phyloP scores from a whole-genome alignment of 2,113 vertebrate species.

The Noturus placidus region DNA sequence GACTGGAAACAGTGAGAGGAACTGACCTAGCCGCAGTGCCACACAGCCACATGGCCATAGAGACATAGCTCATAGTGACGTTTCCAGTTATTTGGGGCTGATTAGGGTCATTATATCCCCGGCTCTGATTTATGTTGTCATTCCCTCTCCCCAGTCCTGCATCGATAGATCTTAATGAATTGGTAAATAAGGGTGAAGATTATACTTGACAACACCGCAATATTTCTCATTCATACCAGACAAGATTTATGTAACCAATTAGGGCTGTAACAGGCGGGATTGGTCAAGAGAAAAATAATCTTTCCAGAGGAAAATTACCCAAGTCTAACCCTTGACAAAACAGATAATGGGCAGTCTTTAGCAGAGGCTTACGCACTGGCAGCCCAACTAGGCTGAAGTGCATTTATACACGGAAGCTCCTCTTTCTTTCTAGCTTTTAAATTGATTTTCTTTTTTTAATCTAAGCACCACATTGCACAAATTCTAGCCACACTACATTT shows the following conservation, averaged over 20 bases:
- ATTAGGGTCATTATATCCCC: conserved; percentile 99
- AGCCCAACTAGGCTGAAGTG: conserved; percentile 70
- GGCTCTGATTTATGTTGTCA: conserved; percentile 99
- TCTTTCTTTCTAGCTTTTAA: conserved; percentile 49
- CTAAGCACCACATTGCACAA: conserved; percentile 21
- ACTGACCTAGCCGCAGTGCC: conserved; percentile 24
- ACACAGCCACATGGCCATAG: conserved; percentile 62
- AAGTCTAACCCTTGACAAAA: conserved; percentile 91
- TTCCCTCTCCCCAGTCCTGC: conserved; percentile 95
- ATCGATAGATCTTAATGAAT: conserved; percentile 99
- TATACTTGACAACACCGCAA: conserved; percentile 99
- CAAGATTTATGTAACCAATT: conserved; percentile 99
- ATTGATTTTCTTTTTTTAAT: conserved; percentile 55
- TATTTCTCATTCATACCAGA: conserved; percentile 99
- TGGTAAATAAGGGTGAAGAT: conserved; percentile 99
- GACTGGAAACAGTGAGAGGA: conserved; percentile 28
- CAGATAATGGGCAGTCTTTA: conserved; percentile 92
- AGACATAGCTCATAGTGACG: conserved; percentile 99
- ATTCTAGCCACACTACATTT: background rate
- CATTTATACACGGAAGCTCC: conserved; percentile 47
- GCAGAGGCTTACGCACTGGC: conserved; percentile 82
- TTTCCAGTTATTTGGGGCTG: conserved; percentile 99
- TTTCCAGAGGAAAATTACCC: conserved; percentile 96
- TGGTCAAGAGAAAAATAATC: conserved; percentile 96
- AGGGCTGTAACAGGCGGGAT: conserved; percentile 94